phyloP scores from a whole-genome alignment of 2,113 vertebrate genomes.

The Gopherus flavomarginatus region DNA sequence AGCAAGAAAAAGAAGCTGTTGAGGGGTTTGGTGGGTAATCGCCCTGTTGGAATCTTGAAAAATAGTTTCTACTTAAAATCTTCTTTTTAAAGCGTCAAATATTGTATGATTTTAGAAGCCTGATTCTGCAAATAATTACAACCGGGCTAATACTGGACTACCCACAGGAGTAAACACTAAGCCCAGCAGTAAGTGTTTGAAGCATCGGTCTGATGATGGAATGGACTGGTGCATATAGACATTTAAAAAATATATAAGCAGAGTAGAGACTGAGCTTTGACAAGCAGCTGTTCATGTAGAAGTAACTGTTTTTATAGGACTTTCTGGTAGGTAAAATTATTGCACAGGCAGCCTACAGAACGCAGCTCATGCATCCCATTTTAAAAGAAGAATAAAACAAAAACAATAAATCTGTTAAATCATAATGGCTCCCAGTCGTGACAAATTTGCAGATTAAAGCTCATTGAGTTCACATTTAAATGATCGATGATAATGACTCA shows the following conservation, averaged over 20 bases:
- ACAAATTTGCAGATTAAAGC: constrained; percentile 79
- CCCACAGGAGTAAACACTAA: not conserved
- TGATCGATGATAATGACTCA: constrained; percentile 73
- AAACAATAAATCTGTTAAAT: constrained; percentile 75
- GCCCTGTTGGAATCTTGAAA: not conserved
- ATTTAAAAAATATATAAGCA: not conserved
- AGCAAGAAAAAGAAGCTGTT: not conserved
- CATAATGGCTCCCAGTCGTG: constrained; percentile 68
- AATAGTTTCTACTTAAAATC: not conserved
- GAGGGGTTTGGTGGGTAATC: not conserved
- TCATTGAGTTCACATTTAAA: constrained; percentile 77
- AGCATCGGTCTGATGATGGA: not conserved
- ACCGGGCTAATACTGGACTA: not conserved
- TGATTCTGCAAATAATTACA: not conserved
- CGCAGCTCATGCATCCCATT: not conserved
- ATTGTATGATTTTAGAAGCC: not conserved
- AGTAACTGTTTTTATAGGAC: not conserved
- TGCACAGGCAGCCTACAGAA: not conserved
- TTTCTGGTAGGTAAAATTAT: constrained; percentile 26
- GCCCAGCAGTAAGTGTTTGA: not conserved
- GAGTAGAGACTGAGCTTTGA: not conserved
- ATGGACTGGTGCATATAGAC: accelerated
- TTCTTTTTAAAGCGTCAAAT: not conserved
- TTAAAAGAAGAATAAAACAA: constrained; percentile 64
- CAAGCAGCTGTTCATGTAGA: not conserved